Base-by-base conservation (phyloP, 2,888 invertebrate species). In the Drosophila parthenogenetica region DNA sequence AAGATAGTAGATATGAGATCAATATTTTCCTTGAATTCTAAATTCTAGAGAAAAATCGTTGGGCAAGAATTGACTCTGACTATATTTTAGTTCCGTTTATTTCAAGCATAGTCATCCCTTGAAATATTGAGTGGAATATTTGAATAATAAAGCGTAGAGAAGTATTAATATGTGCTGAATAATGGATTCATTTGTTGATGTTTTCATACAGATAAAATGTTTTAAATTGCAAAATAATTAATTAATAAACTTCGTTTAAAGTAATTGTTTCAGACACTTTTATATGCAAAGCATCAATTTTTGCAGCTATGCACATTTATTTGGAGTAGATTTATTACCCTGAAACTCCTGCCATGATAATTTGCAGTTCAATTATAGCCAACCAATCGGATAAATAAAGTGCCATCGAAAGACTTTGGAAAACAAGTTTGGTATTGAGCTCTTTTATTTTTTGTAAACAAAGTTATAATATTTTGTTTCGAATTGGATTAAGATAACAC, bases 401-500 rank as follows among this genome's bases (percentile, higher is more conserved):
- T 2, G 25, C 1, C 7, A 25, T 25, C 25, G 4, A 14, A 7
- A 19, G n/a, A 43, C 32, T 29, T 11, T n/a, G n/a, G 2, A 4
- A 61, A 61, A 46, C 54, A 11, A 32, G 54, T 54, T 61, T 54
- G 40, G 1, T 10, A 16, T n/a, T 46, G 10, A 46, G 25, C 57
- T 35, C 22, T 16, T 46, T 54, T 16, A 13, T 50, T 40, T 46
- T 14, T 39, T 14, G 32, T 46, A 62, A 54, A 62, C 55, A 61
- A 48, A 42, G 35, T 29, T 37, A 42, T 55, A 40, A 32, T 39
- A 55, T 39, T 39, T 62, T 29, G 39, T 14, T 29, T 29, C 29
- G 61, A 37, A 54, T 61, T 54, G 1, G 17, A 48, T 62, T 46
- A 62, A 55, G 55, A 62, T 55, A 55, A 32, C 14, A 55, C 16